Conservation (phyloP, 2,113 vertebrate species). For the Dendropsophus ebraccatus region DNA sequence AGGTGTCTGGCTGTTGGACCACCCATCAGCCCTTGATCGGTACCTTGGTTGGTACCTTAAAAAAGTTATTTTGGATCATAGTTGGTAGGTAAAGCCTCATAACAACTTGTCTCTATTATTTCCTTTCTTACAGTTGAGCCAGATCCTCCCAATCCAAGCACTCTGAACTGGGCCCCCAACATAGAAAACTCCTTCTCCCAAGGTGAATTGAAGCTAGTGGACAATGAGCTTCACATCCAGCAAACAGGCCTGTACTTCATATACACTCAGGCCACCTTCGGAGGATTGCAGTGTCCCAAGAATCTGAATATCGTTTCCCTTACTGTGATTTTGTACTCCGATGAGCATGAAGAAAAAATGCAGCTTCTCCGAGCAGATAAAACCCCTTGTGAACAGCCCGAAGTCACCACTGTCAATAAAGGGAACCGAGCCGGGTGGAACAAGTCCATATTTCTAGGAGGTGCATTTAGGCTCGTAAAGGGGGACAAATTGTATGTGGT, state of each 20-base stretch:
- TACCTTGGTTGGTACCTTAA: too few relatives aligned
- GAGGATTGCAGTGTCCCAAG: background rate
- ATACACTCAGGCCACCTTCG: conserved; percentile 6
- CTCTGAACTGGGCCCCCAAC: background rate
- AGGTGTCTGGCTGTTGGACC: too few relatives aligned
- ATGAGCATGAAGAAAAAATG: background rate
- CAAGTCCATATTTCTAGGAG: conserved; percentile 23
- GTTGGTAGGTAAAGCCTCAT: background rate
- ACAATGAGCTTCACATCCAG: background rate
- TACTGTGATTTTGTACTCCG: background rate
- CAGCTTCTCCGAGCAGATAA: background rate
- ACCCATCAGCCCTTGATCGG: too few relatives aligned
- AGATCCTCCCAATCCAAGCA: too few relatives aligned
- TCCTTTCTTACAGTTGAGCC: background rate
- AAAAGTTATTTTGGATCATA: background rate
- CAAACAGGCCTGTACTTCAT: conserved; percentile 6
- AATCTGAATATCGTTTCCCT: background rate
- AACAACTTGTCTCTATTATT: background rate
- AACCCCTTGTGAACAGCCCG: background rate
- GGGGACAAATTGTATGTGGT: background rate
- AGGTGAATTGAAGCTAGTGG: background rate
- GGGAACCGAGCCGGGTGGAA: background rate
- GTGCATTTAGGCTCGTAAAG: background rate
- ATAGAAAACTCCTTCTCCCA: background rate
- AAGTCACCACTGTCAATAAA: background rate